Base-by-base conservation (phyloP, 2,888 invertebrate species). In the Ernsta delagoae region DNA sequence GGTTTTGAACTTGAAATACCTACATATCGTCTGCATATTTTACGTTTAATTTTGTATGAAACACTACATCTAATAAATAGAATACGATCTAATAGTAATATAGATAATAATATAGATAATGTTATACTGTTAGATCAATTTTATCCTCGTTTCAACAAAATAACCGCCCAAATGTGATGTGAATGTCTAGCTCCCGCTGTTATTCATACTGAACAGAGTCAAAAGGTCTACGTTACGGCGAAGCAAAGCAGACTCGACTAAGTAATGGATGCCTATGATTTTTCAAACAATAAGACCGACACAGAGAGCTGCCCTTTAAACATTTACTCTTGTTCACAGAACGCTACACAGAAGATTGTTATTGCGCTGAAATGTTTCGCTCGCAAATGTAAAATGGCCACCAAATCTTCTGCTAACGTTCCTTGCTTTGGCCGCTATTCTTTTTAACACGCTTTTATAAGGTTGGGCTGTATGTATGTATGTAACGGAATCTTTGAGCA, bases 311-410 rank as follows among this genome's bases (percentile, higher is more conserved):
- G 50, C 53, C 39, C 62, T 53, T 63, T 53, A 63, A 63, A 57
- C 65, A 65, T 65, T 65, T 45, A 57, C 65, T 64, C 56, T 39
- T 62, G 36, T 62, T 65, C 65, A 45, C 65, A 48, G 65, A 56
- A 64, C 56, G 56, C 43, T 54, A 45, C 65, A 36, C 6, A n/a
- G 57, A 57, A 48, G 65, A 65, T 57, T 65, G 57, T 65, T 65
- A 59, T 65, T 59, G 50, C 57, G 43, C 48, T 65, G 48, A 65
- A 65, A 65, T 65, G 50, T 59, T 65, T 59, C 59, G 24, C 65
- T 65, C 11, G 57, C 65, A 57, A 57, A 65, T 65, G 65, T 54
- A 64, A 43, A 2, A 9, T 11, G 45, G 65, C 65, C 65, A 65
- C 4, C n/a, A 65, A 65, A 65, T 31, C 31, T 31, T 31, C 31